These are phyloP conservation scores for Caligus rogercresseyi DNA, from an alignment of 1,140 invertebrate genomes.

Conservation along the genomic window DNA sequence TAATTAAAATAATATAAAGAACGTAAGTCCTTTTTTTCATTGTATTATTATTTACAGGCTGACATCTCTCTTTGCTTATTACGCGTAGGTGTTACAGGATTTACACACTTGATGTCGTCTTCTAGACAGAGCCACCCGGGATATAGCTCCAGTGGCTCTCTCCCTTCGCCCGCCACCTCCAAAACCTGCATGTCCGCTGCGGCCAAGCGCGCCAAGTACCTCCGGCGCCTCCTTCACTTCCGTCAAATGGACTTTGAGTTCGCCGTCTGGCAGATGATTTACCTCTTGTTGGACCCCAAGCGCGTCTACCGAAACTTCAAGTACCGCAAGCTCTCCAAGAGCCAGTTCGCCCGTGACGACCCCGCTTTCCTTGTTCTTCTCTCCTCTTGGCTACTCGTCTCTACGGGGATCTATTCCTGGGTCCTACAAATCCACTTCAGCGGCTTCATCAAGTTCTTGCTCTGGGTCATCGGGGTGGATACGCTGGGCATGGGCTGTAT, in stretches of 20 bases:
- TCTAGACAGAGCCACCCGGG: too few relatives aligned
- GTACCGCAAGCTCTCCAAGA: slow-evolving; percentile 95
- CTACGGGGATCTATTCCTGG: background rate
- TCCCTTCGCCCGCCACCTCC: slow-evolving; percentile 3
- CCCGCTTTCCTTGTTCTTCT: slow-evolving; percentile 92
- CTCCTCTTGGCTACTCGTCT: slow-evolving; percentile 64
- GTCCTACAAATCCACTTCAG: slow-evolving; percentile 41
- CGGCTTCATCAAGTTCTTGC: slow-evolving; percentile 64
- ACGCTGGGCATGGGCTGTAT: slow-evolving; percentile 72
- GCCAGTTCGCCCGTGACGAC: slow-evolving; percentile 96
- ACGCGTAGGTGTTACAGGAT: too few relatives aligned
- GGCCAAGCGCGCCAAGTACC: slow-evolving; percentile 78
- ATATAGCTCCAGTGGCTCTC: background rate
- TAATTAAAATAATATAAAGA: too few relatives aligned
- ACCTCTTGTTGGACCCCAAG: slow-evolving; percentile 81
- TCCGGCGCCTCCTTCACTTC: slow-evolving; percentile 74
- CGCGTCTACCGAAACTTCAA: slow-evolving; percentile 97
- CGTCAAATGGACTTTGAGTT: slow-evolving; percentile 99
- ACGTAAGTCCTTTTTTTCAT: too few relatives aligned
- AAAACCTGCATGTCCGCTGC: slow-evolving; percentile 54
- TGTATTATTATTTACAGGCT: too few relatives aligned
- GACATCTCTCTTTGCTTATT: too few relatives aligned
- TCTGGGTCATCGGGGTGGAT: slow-evolving; percentile 86
- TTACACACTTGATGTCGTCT: too few relatives aligned
- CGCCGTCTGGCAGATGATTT: slow-evolving; percentile 96